Conservation (phyloP, 2,888 invertebrate genomes). For the Stratiomys singularior region DNA sequence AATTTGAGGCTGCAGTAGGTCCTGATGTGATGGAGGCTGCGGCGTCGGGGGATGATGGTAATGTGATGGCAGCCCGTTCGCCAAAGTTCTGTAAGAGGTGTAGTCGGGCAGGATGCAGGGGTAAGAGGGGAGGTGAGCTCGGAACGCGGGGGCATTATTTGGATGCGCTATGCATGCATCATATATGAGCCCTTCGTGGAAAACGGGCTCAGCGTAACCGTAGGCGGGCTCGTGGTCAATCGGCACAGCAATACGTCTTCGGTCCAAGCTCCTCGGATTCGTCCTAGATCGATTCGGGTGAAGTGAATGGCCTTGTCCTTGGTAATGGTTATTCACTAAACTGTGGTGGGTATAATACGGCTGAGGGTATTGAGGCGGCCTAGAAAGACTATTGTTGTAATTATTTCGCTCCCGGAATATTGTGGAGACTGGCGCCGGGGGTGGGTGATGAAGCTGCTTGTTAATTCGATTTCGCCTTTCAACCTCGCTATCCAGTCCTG, state of each 20-base stretch:
- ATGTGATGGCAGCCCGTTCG: slow-evolving; percentile 28
- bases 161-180: slow-evolving; percentile 67
- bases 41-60: slow-evolving; percentile 52
- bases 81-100: slow-evolving; percentile 51
- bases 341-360: slow-evolving; percentile 59
- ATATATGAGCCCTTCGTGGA: slow-evolving; percentile 82
- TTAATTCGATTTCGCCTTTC: slow-evolving; percentile 64
- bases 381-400: slow-evolving; percentile 53
- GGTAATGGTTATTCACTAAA: slow-evolving; percentile 54
- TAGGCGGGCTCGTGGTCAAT: slow-evolving; percentile 61
- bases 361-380: slow-evolving; percentile 56
- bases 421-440: slow-evolving; percentile 58
- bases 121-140: slow-evolving; percentile 61
- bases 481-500: slow-evolving; percentile 62
- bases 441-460: slow-evolving; percentile 60
- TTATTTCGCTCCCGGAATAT: slow-evolving; percentile 61
- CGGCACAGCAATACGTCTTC: slow-evolving; percentile 60
- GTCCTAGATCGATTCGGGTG: slow-evolving; percentile 58
- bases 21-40: slow-evolving; percentile 13
- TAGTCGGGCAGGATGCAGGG: slow-evolving; percentile 64
- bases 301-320: slow-evolving; percentile 52
- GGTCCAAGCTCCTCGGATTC: slow-evolving; percentile 62
- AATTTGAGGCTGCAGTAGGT: slow-evolving; percentile 62
- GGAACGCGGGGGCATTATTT: slow-evolving; percentile 56
- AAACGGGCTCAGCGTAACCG: slow-evolving; percentile 74